Conservation (phyloP, 1,140 invertebrate species). For the Laupala kohalensis region DNA sequence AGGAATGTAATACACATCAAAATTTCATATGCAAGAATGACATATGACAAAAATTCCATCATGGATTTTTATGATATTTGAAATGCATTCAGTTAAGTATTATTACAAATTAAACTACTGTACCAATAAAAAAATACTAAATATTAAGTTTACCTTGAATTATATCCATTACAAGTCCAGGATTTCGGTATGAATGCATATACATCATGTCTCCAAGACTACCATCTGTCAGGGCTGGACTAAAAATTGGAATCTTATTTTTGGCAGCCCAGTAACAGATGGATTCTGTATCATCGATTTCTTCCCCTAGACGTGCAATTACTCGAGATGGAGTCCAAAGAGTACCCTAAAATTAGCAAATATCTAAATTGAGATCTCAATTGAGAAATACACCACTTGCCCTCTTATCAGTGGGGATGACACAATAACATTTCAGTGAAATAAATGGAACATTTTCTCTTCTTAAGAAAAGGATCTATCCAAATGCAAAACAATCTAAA, state of each 20-base stretch:
- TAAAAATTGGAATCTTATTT: conserved; percentile 96
- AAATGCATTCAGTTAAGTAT: no score
- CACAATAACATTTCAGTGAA: no score
- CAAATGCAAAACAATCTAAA: no score
- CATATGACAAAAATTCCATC: not conserved
- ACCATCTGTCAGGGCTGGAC: conserved; percentile 96
- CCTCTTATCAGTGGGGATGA: no score
- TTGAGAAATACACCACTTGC: no score
- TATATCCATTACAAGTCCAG: conserved; percentile 88
- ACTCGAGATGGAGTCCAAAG: conserved; percentile 92
- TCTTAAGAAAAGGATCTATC: no score
- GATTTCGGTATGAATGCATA: conserved; percentile 89
- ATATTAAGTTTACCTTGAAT: conserved; percentile 48
- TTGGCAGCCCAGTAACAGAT: conserved; percentile 97
- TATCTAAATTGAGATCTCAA: no score
- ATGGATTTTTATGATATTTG: no score
- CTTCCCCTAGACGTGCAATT: conserved; percentile 68
- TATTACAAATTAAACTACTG: no score
- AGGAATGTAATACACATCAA: no score
- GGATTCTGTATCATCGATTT: conserved; percentile 81
- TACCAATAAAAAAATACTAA: not conserved
- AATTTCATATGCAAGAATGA: no score
- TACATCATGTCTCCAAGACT: conserved; percentile 99
- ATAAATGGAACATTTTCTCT: no score
- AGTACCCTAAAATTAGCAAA: conserved; percentile 32